Base-by-base conservation (phyloP, 2,113 vertebrate genomes). In the Rhea pennata region DNA sequence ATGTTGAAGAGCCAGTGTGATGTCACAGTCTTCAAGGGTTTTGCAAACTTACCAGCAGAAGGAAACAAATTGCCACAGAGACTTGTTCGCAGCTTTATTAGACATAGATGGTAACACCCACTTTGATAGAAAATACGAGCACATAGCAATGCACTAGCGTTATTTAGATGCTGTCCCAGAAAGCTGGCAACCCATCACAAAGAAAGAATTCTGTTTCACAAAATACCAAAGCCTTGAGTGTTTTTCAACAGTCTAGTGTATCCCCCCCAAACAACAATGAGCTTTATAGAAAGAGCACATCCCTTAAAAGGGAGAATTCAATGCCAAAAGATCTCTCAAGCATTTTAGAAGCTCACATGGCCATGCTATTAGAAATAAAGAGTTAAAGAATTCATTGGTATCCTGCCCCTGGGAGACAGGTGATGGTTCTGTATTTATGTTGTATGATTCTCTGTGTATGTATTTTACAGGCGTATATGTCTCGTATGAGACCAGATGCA, bases 71-170 rank as follows among this genome's bases (percentile, higher is more conserved):
- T 75, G 50, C 83, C 4, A 2, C 71, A 64, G 56, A 91, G 59
- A 36, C 26, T 95, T 91, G 50, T 91, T 91, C 94, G 50, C n/a
- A 51, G 56, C 33, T 87, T 66, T 93, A 59, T 88, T 79, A 83
- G 70, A 79, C 50, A 66, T 10, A 87, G 51, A 65, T 15, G 66
- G 50, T 66, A 88, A 92, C 36, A 19, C 5, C 26, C 82, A 36
- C 44, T 79, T 59, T 36, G 66, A 87, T 76, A 84, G 23, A 91
- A 94, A 95, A 51, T 67, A 72, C 66, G 39, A 75, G 75, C 67
- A 87, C 56, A 88, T 84, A 92, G 56, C 33, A 81, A 91, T 72
- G 87, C 75, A 95, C 75, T n/a, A 76, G 39, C 40, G 46, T 87
- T 87, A 82, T 73, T 53, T 88, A 51, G 10, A 20, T 70, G 56